A percentile compares a stretch with the other conserved stretches of the same genome.
These are phyloP conservation scores for Danio jaintianensis DNA, from an alignment of 2,797 vertebrate species.

Conservation along the genomic window DNA sequence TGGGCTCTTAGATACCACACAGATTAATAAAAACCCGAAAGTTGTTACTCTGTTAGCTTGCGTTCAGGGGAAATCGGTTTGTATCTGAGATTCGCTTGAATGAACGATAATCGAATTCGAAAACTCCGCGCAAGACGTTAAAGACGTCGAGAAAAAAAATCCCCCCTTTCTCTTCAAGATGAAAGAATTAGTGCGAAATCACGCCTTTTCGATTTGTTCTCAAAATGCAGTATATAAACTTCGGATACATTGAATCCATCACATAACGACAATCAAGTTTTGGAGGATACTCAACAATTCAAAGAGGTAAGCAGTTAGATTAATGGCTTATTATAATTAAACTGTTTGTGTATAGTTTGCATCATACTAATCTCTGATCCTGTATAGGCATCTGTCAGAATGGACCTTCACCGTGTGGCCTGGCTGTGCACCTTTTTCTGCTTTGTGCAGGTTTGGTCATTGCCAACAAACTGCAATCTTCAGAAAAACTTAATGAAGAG, in stretches of 20 bases:
- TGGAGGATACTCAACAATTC: not conserved
- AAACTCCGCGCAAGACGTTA: not conserved
- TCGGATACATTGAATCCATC: no score
- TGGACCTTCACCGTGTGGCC: constrained; percentile 36
- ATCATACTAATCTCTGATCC: not conserved
- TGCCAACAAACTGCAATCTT: constrained; percentile 51
- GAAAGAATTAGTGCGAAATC: not conserved
- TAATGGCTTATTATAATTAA: not conserved
- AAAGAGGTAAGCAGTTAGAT: constrained; percentile 2
- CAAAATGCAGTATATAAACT: constrained; percentile 18
- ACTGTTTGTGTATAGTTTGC: not conserved
- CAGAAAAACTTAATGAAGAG: constrained; percentile 35
- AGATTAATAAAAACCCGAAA: not conserved
- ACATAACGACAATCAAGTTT: not conserved
- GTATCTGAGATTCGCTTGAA: not conserved
- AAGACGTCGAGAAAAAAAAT: constrained; percentile 28
- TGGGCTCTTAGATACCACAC: not conserved
- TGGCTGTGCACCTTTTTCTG: constrained; percentile 50
- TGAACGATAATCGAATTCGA: not conserved
- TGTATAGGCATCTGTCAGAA: constrained; percentile 24
- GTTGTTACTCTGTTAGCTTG: not conserved
- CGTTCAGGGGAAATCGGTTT: not conserved
- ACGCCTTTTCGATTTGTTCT: constrained; percentile 2
- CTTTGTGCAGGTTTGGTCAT: constrained; percentile 22
- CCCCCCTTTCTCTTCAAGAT: not conserved